phyloP scores from a whole-genome alignment of 2,888 invertebrate species.

The Lacanobia oleracea region DNA sequence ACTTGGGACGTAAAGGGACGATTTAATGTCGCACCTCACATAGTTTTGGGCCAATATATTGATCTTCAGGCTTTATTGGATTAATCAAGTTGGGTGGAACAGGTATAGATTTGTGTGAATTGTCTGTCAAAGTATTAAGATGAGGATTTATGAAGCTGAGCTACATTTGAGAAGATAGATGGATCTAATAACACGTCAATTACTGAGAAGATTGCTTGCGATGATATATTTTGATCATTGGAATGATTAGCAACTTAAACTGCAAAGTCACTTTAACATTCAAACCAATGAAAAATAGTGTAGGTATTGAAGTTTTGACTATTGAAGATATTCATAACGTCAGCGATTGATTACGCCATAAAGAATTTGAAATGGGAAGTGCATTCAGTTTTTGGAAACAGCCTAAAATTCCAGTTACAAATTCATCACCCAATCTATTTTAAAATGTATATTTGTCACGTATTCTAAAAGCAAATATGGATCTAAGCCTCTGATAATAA shows the following conservation, averaged over 20 bases:
- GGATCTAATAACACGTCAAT: constrained; percentile 27
- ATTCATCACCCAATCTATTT: constrained; percentile 34
- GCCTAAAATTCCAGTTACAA: constrained; percentile 20
- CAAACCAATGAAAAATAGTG: background rate
- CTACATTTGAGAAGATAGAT: constrained; percentile 31
- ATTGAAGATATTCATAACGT: background rate
- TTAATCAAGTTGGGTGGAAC: constrained; percentile 44
- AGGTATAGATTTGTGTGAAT: constrained; percentile 27
- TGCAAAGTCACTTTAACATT: constrained; percentile 2
- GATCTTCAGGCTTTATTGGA: constrained; percentile 58
- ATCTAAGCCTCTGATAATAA: constrained; percentile 42
- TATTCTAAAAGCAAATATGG: constrained; percentile 57
- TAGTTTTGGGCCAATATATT: constrained; percentile 56
- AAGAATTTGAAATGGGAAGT: background rate
- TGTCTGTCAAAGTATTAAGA: constrained; percentile 49
- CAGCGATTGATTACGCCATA: too few species aligned
- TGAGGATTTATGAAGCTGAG: constrained; percentile 9
- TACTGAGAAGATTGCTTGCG: constrained; percentile 23
- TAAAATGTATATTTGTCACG: constrained; percentile 41
- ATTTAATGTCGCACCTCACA: constrained; percentile 65
- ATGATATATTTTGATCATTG: constrained; percentile 20
- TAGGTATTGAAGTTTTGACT: constrained; percentile 4
- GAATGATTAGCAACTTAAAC: constrained; percentile 11
- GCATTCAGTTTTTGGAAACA: background rate
- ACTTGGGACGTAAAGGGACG: constrained; percentile 63